Evolutionary conservation across 2,888 invertebrate species (phyloP).

Genomic region (Entomobrya multifasciata): DNA sequence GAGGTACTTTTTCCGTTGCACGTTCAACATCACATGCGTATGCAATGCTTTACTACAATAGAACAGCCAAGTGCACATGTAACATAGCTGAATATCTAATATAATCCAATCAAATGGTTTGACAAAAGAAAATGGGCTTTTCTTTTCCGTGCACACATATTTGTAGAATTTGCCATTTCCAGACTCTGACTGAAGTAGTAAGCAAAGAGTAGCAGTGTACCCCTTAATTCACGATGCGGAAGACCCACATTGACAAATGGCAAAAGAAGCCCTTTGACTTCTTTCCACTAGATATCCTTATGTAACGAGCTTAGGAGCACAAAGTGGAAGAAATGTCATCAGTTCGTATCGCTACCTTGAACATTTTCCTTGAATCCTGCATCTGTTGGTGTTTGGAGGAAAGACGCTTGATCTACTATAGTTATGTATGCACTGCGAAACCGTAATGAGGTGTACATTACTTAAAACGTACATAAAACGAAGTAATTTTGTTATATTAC

Average conservation of each 20-base stretch:
- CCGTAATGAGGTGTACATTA: constrained; percentile 24
- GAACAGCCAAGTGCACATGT: background rate
- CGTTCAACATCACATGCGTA: no score
- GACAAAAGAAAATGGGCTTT: constrained; percentile 26
- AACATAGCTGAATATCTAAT: background rate
- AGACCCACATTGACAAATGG: constrained; percentile 50
- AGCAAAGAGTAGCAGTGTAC: no score
- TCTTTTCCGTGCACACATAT: constrained; percentile 13
- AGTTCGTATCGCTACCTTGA: constrained; percentile 21
- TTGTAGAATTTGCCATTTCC: constrained; percentile 1
- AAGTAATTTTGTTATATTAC: background rate
- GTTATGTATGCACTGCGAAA: background rate
- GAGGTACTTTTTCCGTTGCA: no score
- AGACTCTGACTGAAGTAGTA: background rate
- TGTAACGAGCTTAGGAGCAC: constrained; percentile 28
- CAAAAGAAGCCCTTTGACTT: constrained; percentile 39
- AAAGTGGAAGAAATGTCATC: constrained; percentile 44
- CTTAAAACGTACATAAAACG: background rate
- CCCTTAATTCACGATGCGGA: constrained; percentile 43
- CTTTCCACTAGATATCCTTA: constrained; percentile 37
- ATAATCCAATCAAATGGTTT: constrained; percentile 34
- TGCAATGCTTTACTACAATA: no score
- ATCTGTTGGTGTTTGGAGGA: constrained; percentile 10
- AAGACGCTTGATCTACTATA: background rate
- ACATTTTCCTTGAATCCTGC: background rate